phyloP scores from a whole-genome alignment of 1,140 invertebrate species.

The Drosophila ohnishii region DNA sequence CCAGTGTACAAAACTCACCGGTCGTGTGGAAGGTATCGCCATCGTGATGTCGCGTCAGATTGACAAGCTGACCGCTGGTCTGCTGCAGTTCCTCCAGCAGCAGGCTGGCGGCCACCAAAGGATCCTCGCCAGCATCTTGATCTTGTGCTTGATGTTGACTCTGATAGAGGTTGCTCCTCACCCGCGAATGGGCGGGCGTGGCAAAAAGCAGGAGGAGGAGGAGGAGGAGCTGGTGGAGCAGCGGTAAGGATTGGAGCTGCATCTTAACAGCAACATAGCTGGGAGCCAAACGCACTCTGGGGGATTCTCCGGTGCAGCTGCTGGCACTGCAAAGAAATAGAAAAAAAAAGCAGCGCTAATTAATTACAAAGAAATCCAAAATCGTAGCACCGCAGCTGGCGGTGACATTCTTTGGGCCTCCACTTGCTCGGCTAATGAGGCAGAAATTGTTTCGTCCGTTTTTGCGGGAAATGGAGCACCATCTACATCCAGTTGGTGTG shows the following conservation, averaged over 20 bases:
- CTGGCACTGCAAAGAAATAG: constrained; percentile 15
- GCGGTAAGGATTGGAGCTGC: constrained; percentile 60
- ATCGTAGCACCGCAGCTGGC: constrained; percentile 36
- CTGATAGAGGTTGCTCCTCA: constrained; percentile 21
- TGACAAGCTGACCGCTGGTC: constrained; percentile 67
- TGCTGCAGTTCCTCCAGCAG: constrained; percentile 77
- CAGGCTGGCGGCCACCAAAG: constrained; percentile 70
- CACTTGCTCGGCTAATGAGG: constrained; percentile 54
- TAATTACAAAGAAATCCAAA: constrained; percentile 68
- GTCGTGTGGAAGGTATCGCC: constrained; percentile 85
- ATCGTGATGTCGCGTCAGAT: constrained; percentile 85
- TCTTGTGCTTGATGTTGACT: constrained; percentile 21
- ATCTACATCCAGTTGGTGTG: constrained; percentile 54
- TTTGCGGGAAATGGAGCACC: constrained; percentile 75
- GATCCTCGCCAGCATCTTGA: constrained; percentile 15
- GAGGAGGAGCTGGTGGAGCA: constrained; percentile 24
- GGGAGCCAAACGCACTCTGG: constrained; percentile 38
- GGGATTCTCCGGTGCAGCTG: constrained; percentile 28
- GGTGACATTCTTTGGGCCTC: constrained; percentile 68
- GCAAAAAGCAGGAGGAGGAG: constrained; percentile 19
- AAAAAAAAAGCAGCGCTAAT: constrained; percentile 29
- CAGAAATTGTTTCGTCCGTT: constrained; percentile 73
- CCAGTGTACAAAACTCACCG: constrained; percentile 82
- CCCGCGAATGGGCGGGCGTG: constrained; percentile 24
- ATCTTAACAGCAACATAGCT: constrained; percentile 72